Conservation (phyloP, 2,888 invertebrate species). For the Ochlodes sylvanus region DNA sequence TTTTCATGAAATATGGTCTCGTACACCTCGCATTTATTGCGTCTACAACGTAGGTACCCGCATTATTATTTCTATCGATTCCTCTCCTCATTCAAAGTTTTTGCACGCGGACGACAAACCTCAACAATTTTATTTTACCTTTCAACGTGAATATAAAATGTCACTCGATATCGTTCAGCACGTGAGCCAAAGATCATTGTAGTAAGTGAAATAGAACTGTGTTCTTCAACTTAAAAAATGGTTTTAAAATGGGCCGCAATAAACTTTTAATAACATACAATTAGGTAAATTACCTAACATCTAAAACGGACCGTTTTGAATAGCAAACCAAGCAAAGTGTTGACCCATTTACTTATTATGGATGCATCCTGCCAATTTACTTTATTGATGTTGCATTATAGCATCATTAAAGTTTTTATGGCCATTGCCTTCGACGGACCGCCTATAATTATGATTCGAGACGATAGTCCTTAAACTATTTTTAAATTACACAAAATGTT, state of each 20-base stretch:
- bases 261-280: conserved; percentile 44
- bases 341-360: conserved; percentile 74
- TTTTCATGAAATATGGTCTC: conserved; percentile 81
- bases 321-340: conserved; percentile 58
- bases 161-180: conserved; percentile 55
- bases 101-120: conserved; percentile 54
- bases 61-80: conserved; percentile 69
- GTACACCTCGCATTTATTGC: conserved; percentile 64
- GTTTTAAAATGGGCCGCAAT: conserved; percentile 27
- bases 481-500: conserved; percentile 72
- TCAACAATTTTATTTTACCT: conserved; percentile 65
- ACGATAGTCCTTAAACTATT: conserved; percentile 76
- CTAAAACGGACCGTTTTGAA: conserved; percentile 41
- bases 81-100: conserved; percentile 62
- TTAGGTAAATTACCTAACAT: conserved; percentile 44
- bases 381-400: conserved; percentile 80
- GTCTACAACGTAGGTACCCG: conserved; percentile 58
- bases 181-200: conserved; percentile 64
- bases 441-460: conserved; percentile 76
- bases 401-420: conserved; percentile 79
- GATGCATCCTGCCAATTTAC: conserved; percentile 80
- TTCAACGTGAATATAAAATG: conserved; percentile 62
- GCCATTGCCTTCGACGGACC: conserved; percentile 65
- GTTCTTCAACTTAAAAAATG: conserved; percentile 40
- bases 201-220: conserved; percentile 47